phyloP scores from a whole-genome alignment of 2,888 invertebrate genomes.

The Lithosia quadra region DNA sequence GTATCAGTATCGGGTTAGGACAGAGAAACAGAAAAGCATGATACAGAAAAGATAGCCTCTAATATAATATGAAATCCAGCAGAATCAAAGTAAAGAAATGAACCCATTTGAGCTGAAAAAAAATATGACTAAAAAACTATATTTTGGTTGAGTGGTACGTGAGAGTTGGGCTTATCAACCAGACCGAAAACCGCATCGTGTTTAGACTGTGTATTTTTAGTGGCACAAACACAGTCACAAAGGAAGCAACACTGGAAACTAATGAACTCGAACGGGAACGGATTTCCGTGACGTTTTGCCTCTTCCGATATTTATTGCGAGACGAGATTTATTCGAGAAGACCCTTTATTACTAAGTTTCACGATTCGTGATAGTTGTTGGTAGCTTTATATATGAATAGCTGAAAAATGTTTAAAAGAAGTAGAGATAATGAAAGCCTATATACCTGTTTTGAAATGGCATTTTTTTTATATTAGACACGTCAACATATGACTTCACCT shows the following conservation, averaged over 20 bases:
- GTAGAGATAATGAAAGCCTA: neutral
- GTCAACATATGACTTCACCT: too few relatives aligned
- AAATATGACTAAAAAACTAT: neutral
- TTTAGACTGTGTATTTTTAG: conserved; percentile 22
- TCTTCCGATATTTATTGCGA: conserved; percentile 29
- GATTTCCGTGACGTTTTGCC: conserved; percentile 24
- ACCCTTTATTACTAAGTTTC: conserved; percentile 13
- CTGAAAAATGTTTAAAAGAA: neutral
- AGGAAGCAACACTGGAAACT: conserved; percentile 23
- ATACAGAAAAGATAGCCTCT: too few relatives aligned
- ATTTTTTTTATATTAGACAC: too few relatives aligned
- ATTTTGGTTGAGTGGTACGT: neutral
- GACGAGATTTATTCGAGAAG: conserved; percentile 41
- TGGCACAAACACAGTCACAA: conserved; percentile 27
- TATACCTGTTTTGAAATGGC: neutral
- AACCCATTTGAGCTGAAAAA: too few relatives aligned
- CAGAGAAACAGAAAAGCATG: too few relatives aligned
- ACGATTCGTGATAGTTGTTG: neutral
- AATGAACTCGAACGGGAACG: conserved; percentile 32
- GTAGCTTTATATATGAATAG: neutral
- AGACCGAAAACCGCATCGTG: conserved; percentile 3
- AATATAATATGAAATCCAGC: too few relatives aligned
- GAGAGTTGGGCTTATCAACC: neutral
- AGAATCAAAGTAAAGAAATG: too few relatives aligned
- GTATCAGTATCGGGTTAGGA: too few relatives aligned